These are phyloP conservation scores for Drosophila sturtevanti DNA, from an alignment of 1,140 invertebrate species.

Conservation along the genomic window DNA sequence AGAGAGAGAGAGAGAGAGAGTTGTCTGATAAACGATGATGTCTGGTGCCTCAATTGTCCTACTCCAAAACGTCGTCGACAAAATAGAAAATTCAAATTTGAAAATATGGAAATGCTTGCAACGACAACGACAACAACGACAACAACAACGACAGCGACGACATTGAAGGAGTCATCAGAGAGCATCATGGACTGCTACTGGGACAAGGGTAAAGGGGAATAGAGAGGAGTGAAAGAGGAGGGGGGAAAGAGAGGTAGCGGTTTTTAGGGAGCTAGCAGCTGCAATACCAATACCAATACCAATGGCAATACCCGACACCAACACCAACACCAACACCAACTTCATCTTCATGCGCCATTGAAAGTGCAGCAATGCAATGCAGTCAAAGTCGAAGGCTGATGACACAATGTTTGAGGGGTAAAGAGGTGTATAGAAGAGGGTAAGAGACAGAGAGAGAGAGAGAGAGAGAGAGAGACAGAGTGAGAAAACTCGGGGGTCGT, in stretches of 20 bases:
- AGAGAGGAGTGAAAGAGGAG: not conserved
- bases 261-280: slow-evolving; percentile 24
- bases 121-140: slow-evolving; percentile 34
- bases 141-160: slow-evolving; percentile 12
- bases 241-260: too few relatives aligned
- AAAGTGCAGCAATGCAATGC: slow-evolving; percentile 31
- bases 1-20: slow-evolving; percentile 41
- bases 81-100: slow-evolving; percentile 78
- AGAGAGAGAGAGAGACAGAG: not conserved
- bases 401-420: too few relatives aligned
- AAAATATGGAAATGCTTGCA: slow-evolving; percentile 72
- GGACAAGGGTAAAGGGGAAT: too few relatives aligned
- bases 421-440: too few relatives aligned
- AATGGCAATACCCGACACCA: not conserved
- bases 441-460: not conserved
- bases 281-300: slow-evolving; percentile 20
- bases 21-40: slow-evolving; percentile 65
- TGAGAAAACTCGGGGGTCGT: slow-evolving; percentile 32
- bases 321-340: not conserved
- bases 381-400: slow-evolving; percentile 8
- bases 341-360: slow-evolving; percentile 29
- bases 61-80: slow-evolving; percentile 23
- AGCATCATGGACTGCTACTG: too few relatives aligned
- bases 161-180: slow-evolving; percentile 9
- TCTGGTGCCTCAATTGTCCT: slow-evolving; percentile 41